Evolutionary conservation across 2,113 vertebrate species (phyloP).

Genomic region (Ariopsis seemanni): DNA sequence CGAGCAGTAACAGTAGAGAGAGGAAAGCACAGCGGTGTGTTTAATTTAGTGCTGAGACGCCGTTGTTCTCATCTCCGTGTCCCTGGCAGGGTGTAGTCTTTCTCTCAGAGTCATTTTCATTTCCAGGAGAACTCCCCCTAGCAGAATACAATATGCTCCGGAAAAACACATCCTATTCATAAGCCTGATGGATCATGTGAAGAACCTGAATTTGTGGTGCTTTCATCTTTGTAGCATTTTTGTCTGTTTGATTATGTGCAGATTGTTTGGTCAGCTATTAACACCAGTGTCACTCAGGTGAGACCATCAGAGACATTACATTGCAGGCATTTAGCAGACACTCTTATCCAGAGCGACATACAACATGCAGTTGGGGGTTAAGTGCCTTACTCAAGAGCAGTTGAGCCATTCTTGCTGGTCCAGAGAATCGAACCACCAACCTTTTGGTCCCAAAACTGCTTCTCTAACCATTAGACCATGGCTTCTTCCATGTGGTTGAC

Average conservation of each 20-base stretch:
- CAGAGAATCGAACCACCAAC: no score
- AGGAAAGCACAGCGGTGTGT: conserved; percentile 9
- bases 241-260: background rate
- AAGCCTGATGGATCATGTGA: background rate
- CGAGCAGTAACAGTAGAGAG: background rate
- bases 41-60: conserved; percentile 8
- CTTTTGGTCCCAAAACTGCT: no score
- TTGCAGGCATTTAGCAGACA: no score
- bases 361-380: no score
- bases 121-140: background rate
- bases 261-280: background rate
- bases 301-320: background rate
- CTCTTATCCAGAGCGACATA: no score
- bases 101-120: background rate
- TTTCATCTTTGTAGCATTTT: background rate
- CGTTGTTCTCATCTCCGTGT: conserved; percentile 14
- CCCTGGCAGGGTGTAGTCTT: conserved; percentile 12
- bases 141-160: conserved; percentile 1
- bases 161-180: conserved; percentile 12
- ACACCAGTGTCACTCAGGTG: background rate
- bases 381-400: no score
- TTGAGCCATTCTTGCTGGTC: no score
- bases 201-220: background rate
- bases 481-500: no score
- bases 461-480: no score